These are phyloP conservation scores for Eurystomus glaucurus DNA, from an alignment of 2,797 vertebrate genomes.

Conservation along the genomic window DNA sequence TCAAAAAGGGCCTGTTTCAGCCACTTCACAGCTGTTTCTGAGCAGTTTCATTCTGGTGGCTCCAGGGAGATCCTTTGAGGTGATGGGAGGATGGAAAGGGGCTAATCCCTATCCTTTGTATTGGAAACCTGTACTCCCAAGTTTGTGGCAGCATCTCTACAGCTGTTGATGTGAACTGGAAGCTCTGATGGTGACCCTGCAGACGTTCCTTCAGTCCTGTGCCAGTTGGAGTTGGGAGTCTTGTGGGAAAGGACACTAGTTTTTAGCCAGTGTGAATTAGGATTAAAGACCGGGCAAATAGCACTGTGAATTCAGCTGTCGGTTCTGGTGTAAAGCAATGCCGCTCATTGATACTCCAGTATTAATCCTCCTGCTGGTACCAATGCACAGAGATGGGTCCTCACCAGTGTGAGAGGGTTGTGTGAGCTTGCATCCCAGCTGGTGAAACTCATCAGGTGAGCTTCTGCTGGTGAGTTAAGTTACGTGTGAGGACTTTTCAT, in stretches of 20 bases:
- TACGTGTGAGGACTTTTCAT: constrained; percentile 22
- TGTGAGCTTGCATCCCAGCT: not conserved
- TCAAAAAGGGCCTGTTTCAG: not conserved
- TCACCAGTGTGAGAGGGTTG: fast-evolving
- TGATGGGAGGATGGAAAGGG: not conserved
- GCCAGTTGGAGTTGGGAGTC: not conserved
- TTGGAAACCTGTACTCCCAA: not conserved
- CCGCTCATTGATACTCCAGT: not conserved
- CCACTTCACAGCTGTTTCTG: not conserved
- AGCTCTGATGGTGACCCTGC: not conserved
- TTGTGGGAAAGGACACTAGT: not conserved
- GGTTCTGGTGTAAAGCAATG: not conserved
- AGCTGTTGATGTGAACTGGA: not conserved
- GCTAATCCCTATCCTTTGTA: not conserved
- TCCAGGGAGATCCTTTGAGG: not conserved
- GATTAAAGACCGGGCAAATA: not conserved
- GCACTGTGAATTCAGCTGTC: constrained; percentile 20
- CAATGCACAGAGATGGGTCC: not conserved
- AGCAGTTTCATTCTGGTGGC: not conserved
- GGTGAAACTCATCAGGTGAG: not conserved
- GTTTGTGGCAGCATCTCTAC: not conserved
- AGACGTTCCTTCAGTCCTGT: not conserved
- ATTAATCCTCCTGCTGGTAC: constrained; percentile 13
- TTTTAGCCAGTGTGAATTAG: not conserved
- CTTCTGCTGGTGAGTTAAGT: not conserved